phyloP scores from a whole-genome alignment of 1,140 invertebrate genomes.

The Leguminivora glycinivorella region DNA sequence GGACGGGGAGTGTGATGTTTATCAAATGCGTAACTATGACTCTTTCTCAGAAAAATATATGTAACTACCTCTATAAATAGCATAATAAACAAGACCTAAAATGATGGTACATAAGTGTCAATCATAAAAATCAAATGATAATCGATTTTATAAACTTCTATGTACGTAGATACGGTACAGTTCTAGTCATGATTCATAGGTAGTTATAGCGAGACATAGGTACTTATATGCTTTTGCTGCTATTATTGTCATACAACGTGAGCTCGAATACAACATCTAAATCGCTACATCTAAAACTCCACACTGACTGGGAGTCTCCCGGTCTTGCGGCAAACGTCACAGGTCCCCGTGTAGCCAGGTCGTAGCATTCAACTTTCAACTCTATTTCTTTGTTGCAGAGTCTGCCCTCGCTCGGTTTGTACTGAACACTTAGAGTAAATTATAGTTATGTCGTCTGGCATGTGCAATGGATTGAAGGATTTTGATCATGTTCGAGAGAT shows the following conservation, averaged over 20 bases:
- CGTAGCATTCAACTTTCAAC: background rate
- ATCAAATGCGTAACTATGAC: background rate
- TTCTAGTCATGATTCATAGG: no score
- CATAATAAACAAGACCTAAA: no score
- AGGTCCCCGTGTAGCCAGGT: slow-evolving; percentile 13
- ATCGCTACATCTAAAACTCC: background rate
- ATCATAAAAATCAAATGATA: no score
- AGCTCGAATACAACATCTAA: background rate
- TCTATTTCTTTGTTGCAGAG: background rate
- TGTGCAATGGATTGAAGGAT: slow-evolving; percentile 24
- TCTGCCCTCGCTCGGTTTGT: background rate
- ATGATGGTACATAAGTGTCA: no score
- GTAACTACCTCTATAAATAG: no score
- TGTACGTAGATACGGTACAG: no score
- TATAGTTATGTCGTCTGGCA: slow-evolving; percentile 23
- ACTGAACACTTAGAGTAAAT: slow-evolving; percentile 13
- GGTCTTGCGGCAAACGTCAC: slow-evolving; percentile 7
- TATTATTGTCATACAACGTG: no score
- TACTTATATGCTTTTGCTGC: no score
- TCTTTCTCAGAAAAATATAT: no score
- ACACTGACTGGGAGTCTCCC: background rate
- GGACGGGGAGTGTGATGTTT: background rate
- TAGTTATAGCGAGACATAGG: no score
- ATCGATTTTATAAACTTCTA: no score
- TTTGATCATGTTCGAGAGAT: slow-evolving; percentile 25